Evolutionary conservation across 1,140 invertebrate genomes (phyloP), one percentile per base, ranked within the genome.

Genomic region (Harlomillsia oculata): DNA sequence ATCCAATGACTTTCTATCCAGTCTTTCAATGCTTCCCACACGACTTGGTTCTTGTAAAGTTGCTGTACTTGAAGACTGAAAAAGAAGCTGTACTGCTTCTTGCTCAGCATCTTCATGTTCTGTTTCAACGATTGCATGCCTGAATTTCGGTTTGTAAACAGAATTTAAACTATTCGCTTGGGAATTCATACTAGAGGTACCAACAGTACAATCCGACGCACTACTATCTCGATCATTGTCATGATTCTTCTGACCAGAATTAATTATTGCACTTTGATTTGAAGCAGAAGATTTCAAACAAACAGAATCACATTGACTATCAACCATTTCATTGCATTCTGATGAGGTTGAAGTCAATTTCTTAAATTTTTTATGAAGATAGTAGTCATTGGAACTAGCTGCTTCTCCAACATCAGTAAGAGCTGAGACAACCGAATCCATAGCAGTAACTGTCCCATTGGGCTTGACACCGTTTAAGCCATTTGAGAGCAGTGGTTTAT

Each of bases 111-210:
- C n/a, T n/a, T 9, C 40, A 43, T 16, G 8, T 13, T 11, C 40
- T 43, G 11, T 43, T 43, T 6, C 6, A 6, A 43, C 40, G 6
- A 6, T 11, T 13, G 34, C 30, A 8, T 30, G 41, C n/a, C n/a
- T n/a, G 54, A 65, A 65, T 40, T 65, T 65, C 21, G 63, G 63
- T 53, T 65, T 65, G 29, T 65, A 65, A 18, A 54, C 40, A 29
- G 48, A 29, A 2, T 18, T 13, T 9, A 5, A 9, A 40, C 18
- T 40, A 40, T 40, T 40, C 11, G 11, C 18, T 14, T 18, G 23
- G 25, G 30, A n/a, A 37, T 39, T 29, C n/a, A 29, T 30, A 25
- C 1, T 48, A 20, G 3, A 13, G 40, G 14, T 52, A 21, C 6
- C 13, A 6, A 16, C 32, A 52, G 40, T 32, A 5, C 20, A 9